phyloP scores from a whole-genome alignment of 2,113 vertebrate genomes.

The Ardeotis arabs region DNA sequence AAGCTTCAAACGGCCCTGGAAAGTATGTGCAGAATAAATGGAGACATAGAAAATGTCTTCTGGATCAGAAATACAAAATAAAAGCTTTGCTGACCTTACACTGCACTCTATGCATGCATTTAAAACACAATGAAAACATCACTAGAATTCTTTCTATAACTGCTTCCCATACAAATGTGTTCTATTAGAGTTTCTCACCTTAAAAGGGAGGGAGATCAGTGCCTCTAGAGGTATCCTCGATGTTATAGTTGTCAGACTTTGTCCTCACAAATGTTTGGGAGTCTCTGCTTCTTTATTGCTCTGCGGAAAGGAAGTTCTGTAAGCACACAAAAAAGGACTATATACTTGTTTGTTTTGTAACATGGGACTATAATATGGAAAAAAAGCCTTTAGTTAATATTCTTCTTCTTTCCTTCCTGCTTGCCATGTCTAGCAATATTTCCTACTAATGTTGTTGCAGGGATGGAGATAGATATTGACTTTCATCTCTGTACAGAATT shows the following conservation, averaged over 20 bases:
- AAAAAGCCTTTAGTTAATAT: constrained; percentile 42
- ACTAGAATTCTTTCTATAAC: not conserved
- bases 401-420: constrained; percentile 24
- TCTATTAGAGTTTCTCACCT: not conserved
- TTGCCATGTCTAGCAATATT: constrained; percentile 20
- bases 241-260: not conserved
- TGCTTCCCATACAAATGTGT: not conserved
- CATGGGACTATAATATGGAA: not conserved
- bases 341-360: not conserved
- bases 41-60: not conserved
- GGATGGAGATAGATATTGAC: constrained; percentile 45
- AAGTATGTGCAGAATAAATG: not conserved
- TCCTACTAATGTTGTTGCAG: constrained; percentile 32
- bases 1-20: not conserved
- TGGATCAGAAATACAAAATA: not conserved
- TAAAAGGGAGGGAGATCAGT: not conserved
- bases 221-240: not conserved
- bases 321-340: not conserved
- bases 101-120: not conserved
- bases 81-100: not conserved
- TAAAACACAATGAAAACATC: not conserved
- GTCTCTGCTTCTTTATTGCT: not conserved
- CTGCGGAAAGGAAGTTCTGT: not conserved
- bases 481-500: constrained; percentile 37
- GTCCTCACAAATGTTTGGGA: not conserved